Evolutionary conservation across 2,797 vertebrate genomes (phyloP), one percentile per base, ranked within the genome.

Genomic region (Intellagama lesueurii): DNA sequence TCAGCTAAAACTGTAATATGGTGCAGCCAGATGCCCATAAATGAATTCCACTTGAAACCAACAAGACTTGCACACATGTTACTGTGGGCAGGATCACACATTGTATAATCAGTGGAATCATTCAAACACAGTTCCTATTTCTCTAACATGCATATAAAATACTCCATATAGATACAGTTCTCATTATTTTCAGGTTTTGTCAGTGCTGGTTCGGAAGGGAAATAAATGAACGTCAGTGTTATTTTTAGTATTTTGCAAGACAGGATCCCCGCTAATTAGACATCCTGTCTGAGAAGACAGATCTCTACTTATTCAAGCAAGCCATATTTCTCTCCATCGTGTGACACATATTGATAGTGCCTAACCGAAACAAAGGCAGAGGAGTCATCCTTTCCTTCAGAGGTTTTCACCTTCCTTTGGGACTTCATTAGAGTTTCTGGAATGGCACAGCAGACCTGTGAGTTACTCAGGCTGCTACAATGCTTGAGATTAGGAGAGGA

Each of bases 361-460:
- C 83, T 66, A 68, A 76, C 73, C 11, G 28, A 93, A 84, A 44
- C 32, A 78, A 92, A 93, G 80, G 86, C 17, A 88, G 32, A 70
- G 26, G 26, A 75, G 83, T 52, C 1, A 68, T 86, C 9, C 24
- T 6, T 86, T 64, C 66, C 73, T 64, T 40, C 30, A 64, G 73
- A 86, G 79, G n/a, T 83, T 83, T 80, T 88, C 88, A 40, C 82
- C 78, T 91, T 93, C 91, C 89, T 94, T 78, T 92, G 92, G 90
- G 92, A 92, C 82, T 93, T 88, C 87, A 89, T 94, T 93, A 94
- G 7, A 75, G 66, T 44, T 87, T 90, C 40, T 91, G n/a, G 40
- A 80, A 75, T 35, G 2, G n/a, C 35, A 89, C 1, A 75, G 44
- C 56, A 87, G 83, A 49, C 77, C 89, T 85, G 86, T 35, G n/a